Conservation (phyloP, 2,888 invertebrate species). For the Sesia apiformis region DNA sequence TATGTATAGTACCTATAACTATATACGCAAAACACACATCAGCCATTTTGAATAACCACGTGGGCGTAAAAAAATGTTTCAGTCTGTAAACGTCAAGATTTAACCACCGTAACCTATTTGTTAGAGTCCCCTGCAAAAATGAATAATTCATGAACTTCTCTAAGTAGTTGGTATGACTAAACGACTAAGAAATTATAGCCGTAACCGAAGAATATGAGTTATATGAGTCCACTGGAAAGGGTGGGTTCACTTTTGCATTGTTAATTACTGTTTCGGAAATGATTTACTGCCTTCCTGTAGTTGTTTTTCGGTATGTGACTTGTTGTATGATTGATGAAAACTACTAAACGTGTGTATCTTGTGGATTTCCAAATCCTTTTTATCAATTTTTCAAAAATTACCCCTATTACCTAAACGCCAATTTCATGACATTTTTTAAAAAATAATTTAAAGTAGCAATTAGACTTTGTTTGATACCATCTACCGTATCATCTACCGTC, state of each 20-base stretch:
- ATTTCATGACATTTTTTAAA: too few species aligned
- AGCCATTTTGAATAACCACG: neutral
- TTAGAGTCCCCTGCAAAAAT: conserved; percentile 9
- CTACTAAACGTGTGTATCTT: too few species aligned
- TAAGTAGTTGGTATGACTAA: neutral
- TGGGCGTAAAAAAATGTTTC: conserved; percentile 2
- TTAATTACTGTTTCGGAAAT: conserved; percentile 4
- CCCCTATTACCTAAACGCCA: too few species aligned
- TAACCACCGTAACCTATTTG: conserved; percentile 19
- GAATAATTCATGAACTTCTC: conserved; percentile 21
- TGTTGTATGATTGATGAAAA: neutral
- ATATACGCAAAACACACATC: neutral
- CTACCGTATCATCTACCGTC: too few species aligned
- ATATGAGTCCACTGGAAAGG: neutral
- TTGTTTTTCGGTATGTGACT: neutral
- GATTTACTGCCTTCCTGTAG: neutral
- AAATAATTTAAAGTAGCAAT: too few species aligned
- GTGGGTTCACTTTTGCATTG: neutral
- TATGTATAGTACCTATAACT: too few species aligned
- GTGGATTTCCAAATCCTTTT: too few species aligned
- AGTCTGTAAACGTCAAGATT: conserved; percentile 11
- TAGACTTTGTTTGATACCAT: too few species aligned
- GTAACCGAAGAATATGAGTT: neutral
- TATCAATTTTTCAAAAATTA: too few species aligned
- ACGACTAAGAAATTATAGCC: neutral